phyloP scores from a whole-genome alignment of 2,888 invertebrate genomes.

The Proisotoma minuta region DNA sequence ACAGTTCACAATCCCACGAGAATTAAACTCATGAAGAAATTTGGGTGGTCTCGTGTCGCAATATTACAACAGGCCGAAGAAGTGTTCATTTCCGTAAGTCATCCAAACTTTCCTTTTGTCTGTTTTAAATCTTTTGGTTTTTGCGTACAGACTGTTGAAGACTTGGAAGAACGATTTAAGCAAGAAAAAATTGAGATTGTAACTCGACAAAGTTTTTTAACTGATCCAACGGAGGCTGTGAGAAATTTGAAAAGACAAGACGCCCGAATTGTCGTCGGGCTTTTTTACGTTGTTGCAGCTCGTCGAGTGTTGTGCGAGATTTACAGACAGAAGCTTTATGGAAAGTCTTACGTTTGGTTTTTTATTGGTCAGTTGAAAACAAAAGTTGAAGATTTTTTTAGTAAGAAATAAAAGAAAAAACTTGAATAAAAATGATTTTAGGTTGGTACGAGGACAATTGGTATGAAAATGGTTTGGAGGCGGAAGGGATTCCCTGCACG shows the following conservation, averaged over 20 bases:
- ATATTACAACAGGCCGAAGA: conserved; percentile 98
- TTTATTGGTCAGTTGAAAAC: conserved; percentile 75
- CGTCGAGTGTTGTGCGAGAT: conserved; percentile 93
- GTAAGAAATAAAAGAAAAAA: not conserved
- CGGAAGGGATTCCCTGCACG: conserved; percentile 86
- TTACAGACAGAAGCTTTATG: conserved; percentile 87
- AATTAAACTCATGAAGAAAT: conserved; percentile 92
- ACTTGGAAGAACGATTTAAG: conserved; percentile 88
- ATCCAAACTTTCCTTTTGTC: not conserved
- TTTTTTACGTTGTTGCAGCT: conserved; percentile 98
- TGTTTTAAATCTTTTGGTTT: not conserved
- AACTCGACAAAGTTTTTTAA: conserved; percentile 92
- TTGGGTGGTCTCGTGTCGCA: conserved; percentile 94
- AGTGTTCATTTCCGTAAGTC: conserved; percentile 85
- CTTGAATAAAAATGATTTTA: conserved; percentile 49
- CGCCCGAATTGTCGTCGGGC: conserved; percentile 93
- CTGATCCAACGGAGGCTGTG: conserved; percentile 94
- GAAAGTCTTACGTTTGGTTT: conserved; percentile 96
- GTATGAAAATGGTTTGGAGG: conserved; percentile 83
- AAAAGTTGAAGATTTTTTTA: too few relatives aligned
- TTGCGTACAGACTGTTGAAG: conserved; percentile 81
- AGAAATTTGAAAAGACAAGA: conserved; percentile 87
- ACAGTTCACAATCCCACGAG: conserved; percentile 98
- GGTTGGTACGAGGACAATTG: conserved; percentile 99
- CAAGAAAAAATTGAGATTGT: conserved; percentile 90